phyloP scores from a whole-genome alignment of 2,888 invertebrate genomes.

The Sicus ferrugineus region DNA sequence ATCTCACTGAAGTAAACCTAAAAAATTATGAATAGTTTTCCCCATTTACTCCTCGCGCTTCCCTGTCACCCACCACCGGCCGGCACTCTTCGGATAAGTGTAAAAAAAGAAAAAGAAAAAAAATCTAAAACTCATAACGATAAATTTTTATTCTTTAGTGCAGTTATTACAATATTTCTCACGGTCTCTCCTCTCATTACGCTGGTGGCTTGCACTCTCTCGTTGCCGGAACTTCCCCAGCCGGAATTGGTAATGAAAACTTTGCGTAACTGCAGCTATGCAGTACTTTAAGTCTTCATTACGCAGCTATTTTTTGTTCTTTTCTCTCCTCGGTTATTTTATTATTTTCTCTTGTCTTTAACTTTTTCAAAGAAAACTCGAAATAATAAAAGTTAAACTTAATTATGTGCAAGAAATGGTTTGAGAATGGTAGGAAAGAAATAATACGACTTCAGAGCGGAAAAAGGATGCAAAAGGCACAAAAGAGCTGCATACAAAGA shows the following conservation, averaged over 20 bases:
- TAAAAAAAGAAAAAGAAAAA: neutral
- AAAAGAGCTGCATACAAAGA: neutral
- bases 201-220: neutral
- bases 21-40: too few relatives aligned
- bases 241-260: neutral
- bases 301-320: neutral
- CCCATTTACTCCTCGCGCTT: neutral
- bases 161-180: neutral
- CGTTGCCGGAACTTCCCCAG: neutral
- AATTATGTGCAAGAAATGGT: conserved; percentile 12
- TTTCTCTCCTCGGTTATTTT: neutral
- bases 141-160: neutral
- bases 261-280: neutral
- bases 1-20: too few relatives aligned
- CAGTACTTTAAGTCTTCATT: neutral
- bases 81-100: neutral
- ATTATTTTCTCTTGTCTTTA: neutral
- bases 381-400: conserved; percentile 7
- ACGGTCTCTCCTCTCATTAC: neutral
- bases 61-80: neutral
- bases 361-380: conserved; percentile 9
- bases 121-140: neutral
- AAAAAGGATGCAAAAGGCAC: neutral
- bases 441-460: neutral
- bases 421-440: neutral